Conservation (phyloP, 2,888 invertebrate genomes). For the Teleogryllus oceanicus region DNA sequence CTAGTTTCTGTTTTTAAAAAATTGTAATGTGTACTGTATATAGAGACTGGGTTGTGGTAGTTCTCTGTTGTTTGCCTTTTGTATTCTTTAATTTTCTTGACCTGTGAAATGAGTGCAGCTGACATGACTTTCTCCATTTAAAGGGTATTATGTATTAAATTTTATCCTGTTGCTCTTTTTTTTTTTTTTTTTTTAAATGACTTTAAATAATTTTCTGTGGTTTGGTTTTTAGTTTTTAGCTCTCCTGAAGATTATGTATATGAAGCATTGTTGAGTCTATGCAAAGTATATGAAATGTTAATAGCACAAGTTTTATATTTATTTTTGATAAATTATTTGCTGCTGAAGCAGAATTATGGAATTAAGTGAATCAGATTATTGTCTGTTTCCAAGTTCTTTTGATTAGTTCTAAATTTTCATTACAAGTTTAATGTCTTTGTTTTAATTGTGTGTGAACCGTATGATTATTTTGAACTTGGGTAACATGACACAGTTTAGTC, state of each 20-base stretch:
- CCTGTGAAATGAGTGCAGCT: background rate
- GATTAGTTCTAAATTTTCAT: no score
- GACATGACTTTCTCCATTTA: background rate
- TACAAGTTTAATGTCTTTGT: no score
- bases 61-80: background rate
- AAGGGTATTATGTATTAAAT: background rate
- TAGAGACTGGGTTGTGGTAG: background rate
- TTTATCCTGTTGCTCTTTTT: background rate
- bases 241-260: background rate
- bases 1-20: background rate
- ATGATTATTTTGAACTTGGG: no score
- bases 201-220: background rate
- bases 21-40: background rate
- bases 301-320: conserved; percentile 3
- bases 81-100: background rate
- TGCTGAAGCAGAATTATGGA: no score
- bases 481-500: no score
- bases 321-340: conserved; percentile 6
- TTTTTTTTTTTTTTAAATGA: background rate
- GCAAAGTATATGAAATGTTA: conserved; percentile 3
- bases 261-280: background rate
- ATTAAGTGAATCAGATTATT: no score
- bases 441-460: no score
- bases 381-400: no score
- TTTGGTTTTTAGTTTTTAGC: background rate